Evolutionary conservation across 2,888 invertebrate species (phyloP).

Genomic region (Ptychoptera albimana): DNA sequence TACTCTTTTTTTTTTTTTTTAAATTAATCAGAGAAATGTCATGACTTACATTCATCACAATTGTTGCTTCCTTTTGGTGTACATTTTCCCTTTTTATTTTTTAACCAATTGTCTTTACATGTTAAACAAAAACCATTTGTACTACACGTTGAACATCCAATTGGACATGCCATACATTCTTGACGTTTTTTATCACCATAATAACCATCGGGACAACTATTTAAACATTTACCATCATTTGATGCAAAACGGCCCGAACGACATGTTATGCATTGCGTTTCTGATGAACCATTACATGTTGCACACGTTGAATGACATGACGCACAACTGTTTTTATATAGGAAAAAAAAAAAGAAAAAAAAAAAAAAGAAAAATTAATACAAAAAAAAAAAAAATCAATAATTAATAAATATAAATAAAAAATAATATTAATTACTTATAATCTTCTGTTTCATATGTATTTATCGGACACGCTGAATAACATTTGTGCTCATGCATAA

Average conservation of each 20-base stretch:
- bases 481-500: conserved; percentile 67
- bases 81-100: conserved; percentile 62
- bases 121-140: conserved; percentile 54
- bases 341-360: background rate
- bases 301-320: conserved; percentile 66
- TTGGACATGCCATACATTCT: conserved; percentile 62
- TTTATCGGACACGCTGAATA: conserved; percentile 67
- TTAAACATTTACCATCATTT: conserved; percentile 49
- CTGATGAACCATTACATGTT: conserved; percentile 62
- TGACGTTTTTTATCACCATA: conserved; percentile 62
- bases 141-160: conserved; percentile 60
- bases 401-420: background rate
- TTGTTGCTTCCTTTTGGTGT: conserved; percentile 50
- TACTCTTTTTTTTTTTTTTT: background rate
- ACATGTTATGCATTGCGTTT: conserved; percentile 69
- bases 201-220: conserved; percentile 55
- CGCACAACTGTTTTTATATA: conserved; percentile 40
- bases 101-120: conserved; percentile 57
- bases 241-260: conserved; percentile 52
- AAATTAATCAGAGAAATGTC: background rate
- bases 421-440: conserved; percentile 35
- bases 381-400: background rate
- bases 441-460: conserved; percentile 75
- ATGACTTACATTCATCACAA: conserved; percentile 45
- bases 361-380: conserved; percentile 1